Base-by-base conservation (phyloP, 1,140 invertebrate species). In the Cecropterus lyciades region DNA sequence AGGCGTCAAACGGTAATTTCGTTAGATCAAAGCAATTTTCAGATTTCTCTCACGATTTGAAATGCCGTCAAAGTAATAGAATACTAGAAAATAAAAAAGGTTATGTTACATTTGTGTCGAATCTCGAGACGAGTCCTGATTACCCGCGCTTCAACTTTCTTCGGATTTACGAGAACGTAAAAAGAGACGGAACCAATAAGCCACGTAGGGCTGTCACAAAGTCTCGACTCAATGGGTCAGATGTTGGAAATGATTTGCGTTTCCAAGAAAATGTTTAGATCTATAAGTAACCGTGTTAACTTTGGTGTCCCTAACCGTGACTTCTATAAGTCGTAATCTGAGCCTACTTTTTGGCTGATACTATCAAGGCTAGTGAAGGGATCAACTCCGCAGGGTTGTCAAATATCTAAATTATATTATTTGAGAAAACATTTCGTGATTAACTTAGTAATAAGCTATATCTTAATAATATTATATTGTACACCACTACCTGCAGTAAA, bases 101-200 rank as follows among this genome's bases (percentile, higher is more conserved):
- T 62, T 62, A 62, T 62, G 59, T 51, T 62, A 62, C 59, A 62
- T 62, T 62, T 51, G 59, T 40, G 45, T 62, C 59, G 59, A 51
- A 62, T 62, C 46, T 63, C 60, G 24, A 63, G 48, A 63, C 60
- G 49, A 63, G 48, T 40, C 49, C 49, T 63, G 60, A 63, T 63
- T 63, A 63, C 49, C 48, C 48, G 59, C 63, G 46, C 43, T 24
- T 71, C 59, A 67, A 71, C 59, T 67, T 67, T 56, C 68, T 67
- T 69, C 52, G 67, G 73, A 69, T 76, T 76, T 74, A 67, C 49
- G 69, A 69, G 48, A 57, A 56, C 59, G 68, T 71, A 73, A 74
- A 80, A 79, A 77, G 74, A 65, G 73, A 75, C 55, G 68, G 52
- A 68, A 67, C 67, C 68, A 74, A 73, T 79, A 74, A 72, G 55